These are phyloP conservation scores for Ochropacha duplaris DNA, from an alignment of 2,888 invertebrate species.

Conservation along the genomic window DNA sequence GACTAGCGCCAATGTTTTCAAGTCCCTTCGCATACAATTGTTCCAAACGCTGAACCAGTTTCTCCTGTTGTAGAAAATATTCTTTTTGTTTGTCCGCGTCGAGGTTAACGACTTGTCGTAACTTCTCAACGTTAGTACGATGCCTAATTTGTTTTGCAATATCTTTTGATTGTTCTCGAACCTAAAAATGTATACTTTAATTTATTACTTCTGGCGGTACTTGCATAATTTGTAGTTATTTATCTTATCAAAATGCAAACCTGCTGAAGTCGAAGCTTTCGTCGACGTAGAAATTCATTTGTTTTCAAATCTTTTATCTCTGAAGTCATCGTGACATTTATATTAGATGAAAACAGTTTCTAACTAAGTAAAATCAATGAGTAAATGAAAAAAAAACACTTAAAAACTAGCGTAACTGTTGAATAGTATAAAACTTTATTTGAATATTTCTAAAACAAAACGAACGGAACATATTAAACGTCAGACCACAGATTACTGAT, in stretches of 20 bases:
- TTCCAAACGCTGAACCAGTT: conserved; percentile 65
- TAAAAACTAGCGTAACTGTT: background rate
- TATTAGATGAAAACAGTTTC: conserved; percentile 18
- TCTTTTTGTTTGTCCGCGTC: conserved; percentile 63
- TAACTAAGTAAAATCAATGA: no score
- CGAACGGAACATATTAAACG: no score
- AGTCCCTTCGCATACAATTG: conserved; percentile 60
- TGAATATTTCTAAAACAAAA: no score
- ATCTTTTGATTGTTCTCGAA: conserved; percentile 79
- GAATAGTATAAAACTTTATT: no score
- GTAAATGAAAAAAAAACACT: no score
- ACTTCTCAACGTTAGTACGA: conserved; percentile 69
- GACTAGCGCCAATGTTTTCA: conserved; percentile 63
- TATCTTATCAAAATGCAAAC: conserved; percentile 46
- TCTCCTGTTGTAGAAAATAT: conserved; percentile 64
- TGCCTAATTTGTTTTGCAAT: conserved; percentile 75
- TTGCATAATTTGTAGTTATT: conserved; percentile 1
- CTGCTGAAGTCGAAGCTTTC: conserved; percentile 77
- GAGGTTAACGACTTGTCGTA: conserved; percentile 54
- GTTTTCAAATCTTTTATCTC: conserved; percentile 67
- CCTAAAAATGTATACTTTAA: conserved; percentile 52
- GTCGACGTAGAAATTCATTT: conserved; percentile 74
- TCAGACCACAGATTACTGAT: no score
- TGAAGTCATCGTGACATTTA: conserved; percentile 66
- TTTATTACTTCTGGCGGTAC: background rate